Conservation (phyloP, 2,888 invertebrate species). For the Chironomus tentans region DNA sequence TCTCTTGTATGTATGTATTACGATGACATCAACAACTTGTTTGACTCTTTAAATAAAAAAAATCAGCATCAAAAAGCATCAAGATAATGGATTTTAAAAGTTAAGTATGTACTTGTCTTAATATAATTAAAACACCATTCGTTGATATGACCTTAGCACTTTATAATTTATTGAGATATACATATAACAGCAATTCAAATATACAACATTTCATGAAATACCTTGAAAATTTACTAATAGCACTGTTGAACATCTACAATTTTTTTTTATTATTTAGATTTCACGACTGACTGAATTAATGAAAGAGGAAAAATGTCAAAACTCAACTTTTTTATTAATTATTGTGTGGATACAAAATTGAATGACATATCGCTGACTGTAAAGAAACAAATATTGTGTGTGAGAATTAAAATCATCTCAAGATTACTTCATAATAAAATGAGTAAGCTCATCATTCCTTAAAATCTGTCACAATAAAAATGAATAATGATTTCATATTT, state of each 20-base stretch:
- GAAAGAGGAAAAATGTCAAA: too few relatives aligned
- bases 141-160: not conserved
- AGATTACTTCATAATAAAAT: not conserved
- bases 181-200: too few relatives aligned
- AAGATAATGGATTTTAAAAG: not conserved
- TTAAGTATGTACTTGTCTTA: not conserved
- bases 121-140: not conserved
- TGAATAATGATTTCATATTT: not conserved
- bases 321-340: too few relatives aligned
- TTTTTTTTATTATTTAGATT: too few relatives aligned
- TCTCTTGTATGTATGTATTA: not conserved
- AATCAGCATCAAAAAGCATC: not conserved
- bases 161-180: not conserved
- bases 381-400: too few relatives aligned
- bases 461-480: constrained; percentile 1
- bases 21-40: not conserved
- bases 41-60: not conserved
- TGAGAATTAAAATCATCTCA: too few relatives aligned
- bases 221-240: not conserved
- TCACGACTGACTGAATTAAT: too few relatives aligned
- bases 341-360: too few relatives aligned
- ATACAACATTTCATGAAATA: not conserved
- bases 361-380: too few relatives aligned
- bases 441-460: constrained; percentile 1
- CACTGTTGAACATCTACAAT: too few relatives aligned